These are phyloP conservation scores for Polypterus senegalus DNA, from an alignment of 2,113 vertebrate species.

Conservation along the genomic window DNA sequence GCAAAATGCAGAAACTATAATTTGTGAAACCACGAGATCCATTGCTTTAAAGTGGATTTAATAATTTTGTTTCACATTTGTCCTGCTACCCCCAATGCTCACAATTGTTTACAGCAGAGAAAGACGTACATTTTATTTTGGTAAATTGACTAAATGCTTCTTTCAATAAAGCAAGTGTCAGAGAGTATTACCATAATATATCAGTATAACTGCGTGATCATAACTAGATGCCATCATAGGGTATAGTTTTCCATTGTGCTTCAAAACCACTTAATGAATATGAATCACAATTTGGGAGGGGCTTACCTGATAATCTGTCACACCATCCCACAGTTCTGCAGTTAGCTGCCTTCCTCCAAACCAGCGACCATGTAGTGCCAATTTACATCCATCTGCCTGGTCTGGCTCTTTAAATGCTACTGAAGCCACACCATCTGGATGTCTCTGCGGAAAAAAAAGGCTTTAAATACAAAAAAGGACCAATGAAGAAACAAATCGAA, in stretches of 20 bases:
- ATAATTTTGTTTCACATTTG: no score
- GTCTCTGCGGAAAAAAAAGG: constrained; percentile 50
- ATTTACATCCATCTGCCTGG: constrained; percentile 67
- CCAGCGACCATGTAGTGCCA: constrained; percentile 78
- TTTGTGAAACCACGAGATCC: no score
- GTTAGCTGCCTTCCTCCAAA: constrained; percentile 83
- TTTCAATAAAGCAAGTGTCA: not conserved
- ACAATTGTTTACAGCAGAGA: no score
- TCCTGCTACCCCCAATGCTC: no score
- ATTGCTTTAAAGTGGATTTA: no score
- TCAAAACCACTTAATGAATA: not conserved
- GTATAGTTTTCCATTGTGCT: no score
- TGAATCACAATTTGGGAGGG: not conserved
- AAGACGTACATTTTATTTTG: no score
- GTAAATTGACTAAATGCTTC: no score
- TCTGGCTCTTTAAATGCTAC: constrained; percentile 82
- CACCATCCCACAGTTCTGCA: constrained; percentile 76
- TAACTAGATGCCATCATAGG: not conserved
- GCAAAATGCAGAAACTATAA: no score
- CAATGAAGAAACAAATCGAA: not conserved
- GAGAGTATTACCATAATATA: not conserved
- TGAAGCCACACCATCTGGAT: constrained; percentile 85
- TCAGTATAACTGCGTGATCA: not conserved
- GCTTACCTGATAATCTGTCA: constrained; percentile 82
- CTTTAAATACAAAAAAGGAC: no score